A percentile compares a stretch with the other conserved stretches of the same genome.
Evolutionary conservation across 2,888 invertebrate species (phyloP).

Genomic region (Drosophila histrio): DNA sequence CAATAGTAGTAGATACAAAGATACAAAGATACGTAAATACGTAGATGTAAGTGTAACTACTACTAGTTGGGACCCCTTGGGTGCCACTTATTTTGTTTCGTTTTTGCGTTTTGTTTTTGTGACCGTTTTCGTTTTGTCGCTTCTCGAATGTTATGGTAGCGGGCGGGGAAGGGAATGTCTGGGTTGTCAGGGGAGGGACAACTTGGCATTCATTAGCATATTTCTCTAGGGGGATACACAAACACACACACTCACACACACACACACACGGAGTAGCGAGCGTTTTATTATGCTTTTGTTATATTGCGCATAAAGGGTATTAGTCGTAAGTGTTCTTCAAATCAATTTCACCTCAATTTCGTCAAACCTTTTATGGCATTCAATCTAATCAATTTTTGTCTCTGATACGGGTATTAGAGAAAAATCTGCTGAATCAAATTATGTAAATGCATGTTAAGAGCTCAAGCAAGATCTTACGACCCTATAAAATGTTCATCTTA

Average conservation of each 20-base stretch:
- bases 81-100: conserved; percentile 71
- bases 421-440: not conserved
- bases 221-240: conserved; percentile 68
- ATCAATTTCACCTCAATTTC: conserved; percentile 60
- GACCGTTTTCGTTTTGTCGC: conserved; percentile 61
- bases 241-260: conserved; percentile 43
- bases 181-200: conserved; percentile 11
- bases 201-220: conserved; percentile 74
- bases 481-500: not conserved
- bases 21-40: conserved; percentile 7
- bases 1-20: conserved; percentile 24
- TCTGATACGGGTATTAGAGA: not conserved
- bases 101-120: conserved; percentile 59
- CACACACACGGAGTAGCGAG: conserved; percentile 41
- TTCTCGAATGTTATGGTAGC: not conserved
- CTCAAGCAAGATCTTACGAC: not conserved
- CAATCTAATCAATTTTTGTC: not conserved
- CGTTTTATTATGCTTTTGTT: conserved; percentile 71
- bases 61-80: conserved; percentile 59
- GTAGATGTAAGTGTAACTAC: conserved; percentile 36
- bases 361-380: conserved; percentile 3
- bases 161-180: not conserved
- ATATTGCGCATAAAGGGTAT: conserved; percentile 69
- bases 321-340: conserved; percentile 54
- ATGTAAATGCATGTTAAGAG: not conserved